Conservation (phyloP, 2,113 vertebrate genomes). For the Ophiodon elongatus region DNA sequence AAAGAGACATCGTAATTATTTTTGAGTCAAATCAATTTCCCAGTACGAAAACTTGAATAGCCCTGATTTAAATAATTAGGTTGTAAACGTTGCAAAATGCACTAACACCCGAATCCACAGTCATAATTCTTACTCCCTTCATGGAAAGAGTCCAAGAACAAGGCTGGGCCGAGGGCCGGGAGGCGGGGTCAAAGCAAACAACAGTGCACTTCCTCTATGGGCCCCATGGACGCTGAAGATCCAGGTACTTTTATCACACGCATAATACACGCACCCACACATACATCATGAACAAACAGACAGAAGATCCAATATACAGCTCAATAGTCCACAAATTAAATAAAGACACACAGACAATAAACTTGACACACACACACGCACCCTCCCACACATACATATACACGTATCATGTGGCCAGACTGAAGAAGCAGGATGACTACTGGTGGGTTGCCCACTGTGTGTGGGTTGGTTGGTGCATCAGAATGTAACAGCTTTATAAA, state of each 20-base stretch:
- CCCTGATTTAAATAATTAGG: neutral
- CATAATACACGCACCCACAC: neutral
- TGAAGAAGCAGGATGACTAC: slow-evolving; percentile 28
- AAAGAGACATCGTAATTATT: neutral
- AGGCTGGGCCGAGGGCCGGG: too few relatives aligned
- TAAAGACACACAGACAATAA: slow-evolving; percentile 21
- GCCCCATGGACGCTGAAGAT: neutral
- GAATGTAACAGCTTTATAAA: slow-evolving; percentile 67
- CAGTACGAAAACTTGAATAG: neutral
- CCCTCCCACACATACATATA: slow-evolving; percentile 19
- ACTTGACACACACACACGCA: slow-evolving; percentile 18
- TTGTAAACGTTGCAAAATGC: neutral
- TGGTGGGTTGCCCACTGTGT: slow-evolving; percentile 40
- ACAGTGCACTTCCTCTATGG: neutral
- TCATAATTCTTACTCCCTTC: neutral
- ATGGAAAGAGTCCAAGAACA: neutral
- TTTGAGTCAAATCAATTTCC: neutral
- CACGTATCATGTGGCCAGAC: slow-evolving; percentile 41
- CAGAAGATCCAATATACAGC: neutral
- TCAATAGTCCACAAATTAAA: slow-evolving; percentile 1
- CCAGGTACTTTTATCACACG: neutral
- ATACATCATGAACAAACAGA: slow-evolving; percentile 18
- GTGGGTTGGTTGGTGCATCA: slow-evolving; percentile 62
- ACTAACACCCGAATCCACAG: neutral
- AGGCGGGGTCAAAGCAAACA: neutral